Evolutionary conservation across 2,888 invertebrate species (phyloP).

Genomic region (Parthenolecanium corni): DNA sequence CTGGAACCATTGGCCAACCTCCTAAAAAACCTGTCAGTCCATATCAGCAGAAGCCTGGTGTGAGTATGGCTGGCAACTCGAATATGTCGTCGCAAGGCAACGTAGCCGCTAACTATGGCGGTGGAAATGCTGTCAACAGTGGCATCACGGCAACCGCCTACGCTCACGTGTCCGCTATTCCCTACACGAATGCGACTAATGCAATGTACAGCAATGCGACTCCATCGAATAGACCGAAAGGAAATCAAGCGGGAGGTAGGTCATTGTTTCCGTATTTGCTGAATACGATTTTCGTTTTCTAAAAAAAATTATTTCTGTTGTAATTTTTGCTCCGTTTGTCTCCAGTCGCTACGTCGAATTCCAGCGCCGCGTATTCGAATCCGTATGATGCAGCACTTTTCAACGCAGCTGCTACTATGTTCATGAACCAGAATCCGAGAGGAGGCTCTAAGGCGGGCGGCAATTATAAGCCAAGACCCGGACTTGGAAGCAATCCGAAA

Average conservation of each 20-base stretch:
- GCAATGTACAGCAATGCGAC: conserved; percentile 9
- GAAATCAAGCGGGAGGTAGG: neutral
- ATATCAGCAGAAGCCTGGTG: conserved; percentile 8
- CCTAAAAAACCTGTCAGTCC: conserved; percentile 4
- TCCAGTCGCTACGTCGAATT: neutral
- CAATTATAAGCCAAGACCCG: conserved; percentile 21
- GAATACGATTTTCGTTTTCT: neutral
- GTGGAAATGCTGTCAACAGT: neutral
- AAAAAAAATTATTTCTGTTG: neutral
- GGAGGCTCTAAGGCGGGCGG: conserved; percentile 2
- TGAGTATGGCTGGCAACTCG: neutral
- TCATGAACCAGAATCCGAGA: conserved; percentile 31
- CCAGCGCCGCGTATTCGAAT: conserved; percentile 7
- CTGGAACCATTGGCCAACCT: conserved; percentile 23
- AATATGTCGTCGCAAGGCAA: neutral
- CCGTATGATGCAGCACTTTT: conserved; percentile 23
- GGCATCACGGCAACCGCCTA: conserved; percentile 1
- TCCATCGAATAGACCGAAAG: conserved; percentile 8
- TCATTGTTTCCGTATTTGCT: neutral
- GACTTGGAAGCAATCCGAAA: conserved; percentile 20
- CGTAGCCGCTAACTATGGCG: neutral
- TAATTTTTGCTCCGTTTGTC: neutral
- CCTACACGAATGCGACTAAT: conserved; percentile 3
- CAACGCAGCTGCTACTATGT: conserved; percentile 30
- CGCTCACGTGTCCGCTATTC: neutral